Evolutionary conservation across 2,797 vertebrate genomes (phyloP).

Genomic region (Mustela erminea): DNA sequence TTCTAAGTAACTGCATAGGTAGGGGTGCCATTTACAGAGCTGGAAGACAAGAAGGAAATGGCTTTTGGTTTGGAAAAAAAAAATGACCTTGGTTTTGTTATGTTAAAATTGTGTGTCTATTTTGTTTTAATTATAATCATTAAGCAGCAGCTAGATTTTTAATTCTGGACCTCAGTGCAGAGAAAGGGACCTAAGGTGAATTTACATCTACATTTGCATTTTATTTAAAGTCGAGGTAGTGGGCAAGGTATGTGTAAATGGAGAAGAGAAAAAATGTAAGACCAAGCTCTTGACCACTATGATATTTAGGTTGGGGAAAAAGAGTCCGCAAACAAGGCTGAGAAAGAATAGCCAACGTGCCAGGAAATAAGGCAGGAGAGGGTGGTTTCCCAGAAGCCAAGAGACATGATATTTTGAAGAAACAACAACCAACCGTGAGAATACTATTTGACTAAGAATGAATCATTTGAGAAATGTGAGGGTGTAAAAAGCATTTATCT

Average conservation of each 20-base stretch:
- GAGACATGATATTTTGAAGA: neutral
- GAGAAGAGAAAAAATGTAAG: neutral
- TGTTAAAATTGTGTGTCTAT: neutral
- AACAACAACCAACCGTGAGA: neutral
- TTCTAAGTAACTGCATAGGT: neutral
- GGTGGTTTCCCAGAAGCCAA: neutral
- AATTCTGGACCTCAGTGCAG: neutral
- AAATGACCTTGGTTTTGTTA: neutral
- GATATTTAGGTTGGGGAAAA: neutral
- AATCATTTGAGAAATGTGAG: constrained; percentile 10
- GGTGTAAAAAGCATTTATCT: neutral
- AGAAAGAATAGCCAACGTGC: neutral
- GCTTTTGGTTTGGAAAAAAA: neutral
- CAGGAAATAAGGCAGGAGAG: neutral
- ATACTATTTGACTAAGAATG: neutral
- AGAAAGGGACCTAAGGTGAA: neutral
- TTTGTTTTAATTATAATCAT: neutral
- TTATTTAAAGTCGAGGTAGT: neutral
- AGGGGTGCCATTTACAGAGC: neutral
- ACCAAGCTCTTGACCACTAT: neutral
- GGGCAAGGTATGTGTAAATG: neutral
- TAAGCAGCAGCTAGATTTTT: neutral
- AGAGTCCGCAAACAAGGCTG: neutral
- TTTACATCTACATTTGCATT: neutral
- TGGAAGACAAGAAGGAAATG: neutral